phyloP scores from a whole-genome alignment of 1,140 invertebrate genomes.

The Tetranychus urticae region DNA sequence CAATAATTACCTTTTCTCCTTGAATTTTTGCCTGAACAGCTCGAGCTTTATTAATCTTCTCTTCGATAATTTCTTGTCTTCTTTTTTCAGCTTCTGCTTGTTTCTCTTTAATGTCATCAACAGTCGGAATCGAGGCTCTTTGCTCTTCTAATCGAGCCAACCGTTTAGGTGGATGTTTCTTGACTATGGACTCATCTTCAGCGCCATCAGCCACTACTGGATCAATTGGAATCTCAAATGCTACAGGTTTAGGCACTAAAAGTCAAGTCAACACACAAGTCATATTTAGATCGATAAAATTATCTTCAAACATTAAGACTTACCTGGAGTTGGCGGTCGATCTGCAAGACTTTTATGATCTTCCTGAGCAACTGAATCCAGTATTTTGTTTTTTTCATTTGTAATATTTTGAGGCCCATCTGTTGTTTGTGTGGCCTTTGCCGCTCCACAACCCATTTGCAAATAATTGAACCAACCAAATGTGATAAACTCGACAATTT shows the following conservation, averaged over 20 bases:
- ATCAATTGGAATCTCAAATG: constrained; percentile 10
- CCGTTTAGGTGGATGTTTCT: constrained; percentile 9
- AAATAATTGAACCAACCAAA: not conserved
- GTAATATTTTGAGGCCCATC: not conserved
- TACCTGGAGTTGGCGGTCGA: not conserved
- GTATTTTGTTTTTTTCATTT: no score
- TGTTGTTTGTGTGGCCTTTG: not conserved
- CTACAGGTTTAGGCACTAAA: constrained; percentile 9
- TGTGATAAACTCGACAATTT: no score
- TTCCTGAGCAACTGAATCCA: no score
- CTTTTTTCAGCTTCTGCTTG: constrained; percentile 10
- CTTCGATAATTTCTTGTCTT: constrained; percentile 3
- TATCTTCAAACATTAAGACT: not conserved
- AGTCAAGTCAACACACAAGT: not conserved
- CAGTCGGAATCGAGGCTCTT: constrained; percentile 6
- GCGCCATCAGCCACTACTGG: not conserved
- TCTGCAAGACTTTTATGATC: not conserved
- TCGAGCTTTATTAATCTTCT: not conserved
- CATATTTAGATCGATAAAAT: not conserved
- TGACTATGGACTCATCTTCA: constrained; percentile 3
- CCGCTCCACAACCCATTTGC: constrained; percentile 2
- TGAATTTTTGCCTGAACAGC: not conserved
- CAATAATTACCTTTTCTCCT: not conserved
- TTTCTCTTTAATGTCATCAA: constrained; percentile 8
- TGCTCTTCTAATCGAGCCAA: constrained; percentile 8